These are phyloP conservation scores for Achlya flavicornis DNA, from an alignment of 2,888 invertebrate genomes.

Conservation along the genomic window DNA sequence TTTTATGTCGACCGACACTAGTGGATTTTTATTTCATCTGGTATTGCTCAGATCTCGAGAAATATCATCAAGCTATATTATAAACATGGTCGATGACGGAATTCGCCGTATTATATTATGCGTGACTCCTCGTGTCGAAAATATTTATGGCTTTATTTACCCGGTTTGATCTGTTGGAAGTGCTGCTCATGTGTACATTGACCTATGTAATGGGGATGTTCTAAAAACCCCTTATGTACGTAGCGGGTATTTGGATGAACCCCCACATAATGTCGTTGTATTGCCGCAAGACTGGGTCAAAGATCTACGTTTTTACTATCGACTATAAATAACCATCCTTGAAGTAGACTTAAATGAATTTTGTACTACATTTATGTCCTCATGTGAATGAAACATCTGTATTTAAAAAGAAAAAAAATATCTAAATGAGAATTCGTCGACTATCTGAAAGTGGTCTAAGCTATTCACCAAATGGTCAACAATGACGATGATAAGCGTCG, in stretches of 20 bases:
- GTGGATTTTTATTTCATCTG: conserved; percentile 38
- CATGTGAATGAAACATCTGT: neutral
- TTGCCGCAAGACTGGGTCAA: conserved; percentile 30
- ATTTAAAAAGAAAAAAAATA: too few relatives aligned
- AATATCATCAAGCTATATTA: conserved; percentile 27
- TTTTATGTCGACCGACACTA: conserved; percentile 31
- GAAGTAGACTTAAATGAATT: conserved; percentile 3
- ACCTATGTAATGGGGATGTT: conserved; percentile 52
- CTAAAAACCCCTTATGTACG: conserved; percentile 44
- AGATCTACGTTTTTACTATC: conserved; percentile 26
- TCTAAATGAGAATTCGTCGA: too few relatives aligned
- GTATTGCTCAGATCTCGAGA: conserved; percentile 35
- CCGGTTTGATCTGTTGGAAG: conserved; percentile 36
- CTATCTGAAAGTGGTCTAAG: neutral
- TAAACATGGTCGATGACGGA: conserved; percentile 12
- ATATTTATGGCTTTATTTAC: conserved; percentile 26
- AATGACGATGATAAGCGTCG: conserved; percentile 41
- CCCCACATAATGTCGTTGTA: conserved; percentile 29
- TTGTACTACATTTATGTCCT: neutral
- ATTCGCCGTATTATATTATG: neutral
- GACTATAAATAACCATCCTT: conserved; percentile 22
- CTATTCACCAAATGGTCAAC: conserved; percentile 10
- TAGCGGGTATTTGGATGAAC: conserved; percentile 51
- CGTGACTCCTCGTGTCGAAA: neutral
- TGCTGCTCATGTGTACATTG: conserved; percentile 35